Evolutionary conservation across 2,888 invertebrate genomes (phyloP).

Genomic region (Caenorhabditis sp.): DNA sequence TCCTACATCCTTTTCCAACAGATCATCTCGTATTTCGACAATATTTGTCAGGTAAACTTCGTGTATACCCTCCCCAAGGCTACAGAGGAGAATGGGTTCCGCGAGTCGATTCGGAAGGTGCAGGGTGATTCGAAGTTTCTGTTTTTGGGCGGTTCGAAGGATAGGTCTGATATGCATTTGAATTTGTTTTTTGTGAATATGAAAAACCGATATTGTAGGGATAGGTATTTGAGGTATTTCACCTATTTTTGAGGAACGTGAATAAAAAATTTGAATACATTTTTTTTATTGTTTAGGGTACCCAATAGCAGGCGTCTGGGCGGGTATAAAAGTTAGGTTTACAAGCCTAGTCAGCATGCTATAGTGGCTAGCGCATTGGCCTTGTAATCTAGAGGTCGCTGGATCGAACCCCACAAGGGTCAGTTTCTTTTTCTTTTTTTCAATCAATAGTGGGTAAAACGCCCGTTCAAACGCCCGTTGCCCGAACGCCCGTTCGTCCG

Average conservation of each 20-base stretch:
- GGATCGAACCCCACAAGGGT: too few species aligned
- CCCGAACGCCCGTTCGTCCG: too few species aligned
- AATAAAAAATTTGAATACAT: too few species aligned
- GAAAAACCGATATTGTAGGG: background rate
- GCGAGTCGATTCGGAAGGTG: background rate
- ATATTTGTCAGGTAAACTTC: background rate
- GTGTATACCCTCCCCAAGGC: background rate
- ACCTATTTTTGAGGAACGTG: background rate
- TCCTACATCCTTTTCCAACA: background rate
- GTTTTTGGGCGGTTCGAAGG: background rate
- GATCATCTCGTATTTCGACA: background rate
- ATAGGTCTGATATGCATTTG: background rate
- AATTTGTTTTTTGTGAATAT: constrained; percentile 8
- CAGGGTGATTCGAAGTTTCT: background rate
- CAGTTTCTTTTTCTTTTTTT: too few species aligned
- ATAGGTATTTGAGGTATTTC: background rate
- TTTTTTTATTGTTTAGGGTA: too few species aligned
- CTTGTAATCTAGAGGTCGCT: too few species aligned
- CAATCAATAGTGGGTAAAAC: too few species aligned
- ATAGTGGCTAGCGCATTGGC: too few species aligned
- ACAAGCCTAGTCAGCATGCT: too few species aligned
- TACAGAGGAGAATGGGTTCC: background rate
- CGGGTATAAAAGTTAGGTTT: too few species aligned
- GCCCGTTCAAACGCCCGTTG: too few species aligned
- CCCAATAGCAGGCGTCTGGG: too few species aligned